Percentiles rank a stretch among this genome's conserved stretches.
Evolutionary conservation across 2,888 invertebrate species (phyloP).

Genomic region (Epirrita christyi): DNA sequence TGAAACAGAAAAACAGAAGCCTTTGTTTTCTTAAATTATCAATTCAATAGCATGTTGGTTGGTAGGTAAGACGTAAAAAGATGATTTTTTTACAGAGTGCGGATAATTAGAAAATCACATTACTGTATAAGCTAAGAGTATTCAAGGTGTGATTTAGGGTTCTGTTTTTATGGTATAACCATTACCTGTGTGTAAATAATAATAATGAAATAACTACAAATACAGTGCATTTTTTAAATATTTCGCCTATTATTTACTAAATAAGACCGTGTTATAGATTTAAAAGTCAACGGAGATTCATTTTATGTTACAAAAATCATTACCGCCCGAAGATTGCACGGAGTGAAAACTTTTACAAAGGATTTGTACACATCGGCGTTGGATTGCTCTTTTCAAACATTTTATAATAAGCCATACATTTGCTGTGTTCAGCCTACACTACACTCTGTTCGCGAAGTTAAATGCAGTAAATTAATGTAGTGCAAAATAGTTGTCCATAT

Average conservation of each 20-base stretch:
- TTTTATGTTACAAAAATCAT: conserved; percentile 2
- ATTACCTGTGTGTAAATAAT: conserved; percentile 41
- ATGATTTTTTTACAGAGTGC: conserved; percentile 71
- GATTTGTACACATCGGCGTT: neutral
- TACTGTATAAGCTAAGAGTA: conserved; percentile 70
- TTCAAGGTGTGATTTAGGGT: conserved; percentile 67
- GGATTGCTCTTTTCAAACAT: no score
- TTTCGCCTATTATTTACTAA: conserved; percentile 53
- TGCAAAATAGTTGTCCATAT: no score
- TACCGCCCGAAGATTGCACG: neutral
- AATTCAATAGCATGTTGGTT: conserved; percentile 4
- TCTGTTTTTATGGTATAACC: conserved; percentile 62
- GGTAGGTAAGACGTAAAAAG: conserved; percentile 36
- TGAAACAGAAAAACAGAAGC: conserved; percentile 58
- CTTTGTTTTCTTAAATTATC: conserved; percentile 35
- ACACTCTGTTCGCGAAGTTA: no score
- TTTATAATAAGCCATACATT: no score
- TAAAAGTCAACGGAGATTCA: no score
- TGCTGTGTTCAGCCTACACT: no score
- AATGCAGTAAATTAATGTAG: no score
- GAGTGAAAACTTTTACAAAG: neutral
- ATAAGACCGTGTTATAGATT: neutral
- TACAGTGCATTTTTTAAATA: conserved; percentile 50
- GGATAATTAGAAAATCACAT: conserved; percentile 77
- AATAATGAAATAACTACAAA: conserved; percentile 45